phyloP scores from a whole-genome alignment of 2,113 vertebrate genomes.

The Rutilus rutilus region DNA sequence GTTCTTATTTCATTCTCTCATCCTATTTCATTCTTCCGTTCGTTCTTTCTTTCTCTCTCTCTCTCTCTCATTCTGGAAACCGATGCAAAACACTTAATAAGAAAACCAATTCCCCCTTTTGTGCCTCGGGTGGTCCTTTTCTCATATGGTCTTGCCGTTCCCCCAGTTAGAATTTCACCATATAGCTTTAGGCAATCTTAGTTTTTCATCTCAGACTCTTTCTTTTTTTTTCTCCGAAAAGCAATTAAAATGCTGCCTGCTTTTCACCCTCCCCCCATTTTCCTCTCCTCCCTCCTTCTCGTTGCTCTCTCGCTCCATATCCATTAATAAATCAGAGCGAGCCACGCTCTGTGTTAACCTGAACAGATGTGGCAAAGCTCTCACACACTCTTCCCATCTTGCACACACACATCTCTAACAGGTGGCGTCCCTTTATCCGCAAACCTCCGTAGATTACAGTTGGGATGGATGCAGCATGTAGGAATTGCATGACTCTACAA shows the following conservation, averaged over 20 bases:
- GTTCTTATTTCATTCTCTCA: conserved; percentile 61
- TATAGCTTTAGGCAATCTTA: conserved; percentile 81
- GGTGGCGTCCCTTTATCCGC: conserved; percentile 50
- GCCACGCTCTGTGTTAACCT: conserved; percentile 53
- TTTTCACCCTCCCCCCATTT: conserved; percentile 65
- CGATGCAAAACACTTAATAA: conserved; percentile 87
- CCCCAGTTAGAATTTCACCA: conserved; percentile 88
- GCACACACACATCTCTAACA: conserved; percentile 41
- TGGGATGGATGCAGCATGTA: conserved; percentile 48
- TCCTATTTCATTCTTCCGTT: conserved; percentile 61
- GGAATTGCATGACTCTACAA: conserved; percentile 49
- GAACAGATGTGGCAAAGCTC: conserved; percentile 57
- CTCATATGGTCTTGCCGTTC: conserved; percentile 87
- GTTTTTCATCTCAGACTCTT: conserved; percentile 86
- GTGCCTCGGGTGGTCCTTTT: conserved; percentile 80
- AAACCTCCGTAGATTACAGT: conserved; percentile 45
- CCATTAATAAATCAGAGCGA: conserved; percentile 63
- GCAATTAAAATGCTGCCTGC: conserved; percentile 87
- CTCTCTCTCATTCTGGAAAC: conserved; percentile 82
- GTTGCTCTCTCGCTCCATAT: conserved; percentile 65
- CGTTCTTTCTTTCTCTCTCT: conserved; percentile 65
- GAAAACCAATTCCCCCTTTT: conserved; percentile 84
- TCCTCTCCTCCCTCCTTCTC: conserved; percentile 38
- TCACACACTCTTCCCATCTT: conserved; percentile 33
- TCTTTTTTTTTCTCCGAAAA: conserved; percentile 68